Base-by-base conservation (phyloP, 1,140 invertebrate species). In the Ephestia elutella region DNA sequence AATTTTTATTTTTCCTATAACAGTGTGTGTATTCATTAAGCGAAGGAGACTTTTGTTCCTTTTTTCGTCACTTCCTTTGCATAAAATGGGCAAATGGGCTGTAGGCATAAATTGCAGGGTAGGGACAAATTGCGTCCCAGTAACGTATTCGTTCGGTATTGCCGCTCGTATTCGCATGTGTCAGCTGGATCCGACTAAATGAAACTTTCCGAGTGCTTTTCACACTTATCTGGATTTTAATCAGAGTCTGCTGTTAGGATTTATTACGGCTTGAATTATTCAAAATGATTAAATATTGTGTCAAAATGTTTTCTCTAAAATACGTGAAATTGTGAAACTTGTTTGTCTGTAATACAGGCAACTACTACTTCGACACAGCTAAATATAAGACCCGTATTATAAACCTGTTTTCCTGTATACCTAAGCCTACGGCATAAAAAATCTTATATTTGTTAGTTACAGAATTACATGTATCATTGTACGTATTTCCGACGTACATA, bases 81-180 rank as follows among this genome's bases (percentile, higher is more conserved):
- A 79, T 75, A 76, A 78, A 77, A 61, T 65, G 59, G 73, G 69
- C 57, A 78, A 77, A 63, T 65, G 59, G 73, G 69, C 59, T 65
- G 67, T 70, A 77, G 70, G 75, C 76, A 80, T 82, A 80, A 80
- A 82, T 80, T 80, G 74, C 73, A 70, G 73, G 78, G 69, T 65
- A 57, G 69, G 78, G 69, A 77, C 76, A 79, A 82, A 80, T 82
- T 79, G 69, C 74, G 68, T 75, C 66, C 59, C 54, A 59, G 70
- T 75, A 75, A 75, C 70, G 73, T 75, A 69, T 76, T 73, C 60
- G 62, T 63, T 58, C 62, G 60, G 72, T 71, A 75, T 71, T 61
- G 65, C 67, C 62, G 18, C 50, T 10, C 60, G 60, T 59, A 70
- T 65, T 63, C 68, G 67, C 63, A 61, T 66, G 67, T 76, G 70